Evolutionary conservation across 2,113 vertebrate genomes (phyloP).

Genomic region (Osmerus eperlanus): DNA sequence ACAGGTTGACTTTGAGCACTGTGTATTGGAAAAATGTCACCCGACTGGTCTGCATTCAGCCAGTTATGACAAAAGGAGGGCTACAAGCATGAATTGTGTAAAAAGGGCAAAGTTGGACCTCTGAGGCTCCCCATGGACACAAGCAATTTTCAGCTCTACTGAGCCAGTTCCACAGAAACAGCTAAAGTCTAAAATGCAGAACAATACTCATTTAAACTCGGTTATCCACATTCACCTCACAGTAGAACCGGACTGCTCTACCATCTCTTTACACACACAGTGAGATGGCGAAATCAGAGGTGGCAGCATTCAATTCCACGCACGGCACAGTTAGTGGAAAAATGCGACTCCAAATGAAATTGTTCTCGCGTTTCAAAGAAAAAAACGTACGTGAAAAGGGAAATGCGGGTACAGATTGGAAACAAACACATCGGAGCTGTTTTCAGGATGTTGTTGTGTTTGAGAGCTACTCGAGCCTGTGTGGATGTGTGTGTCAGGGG

Average conservation of each 20-base stretch:
- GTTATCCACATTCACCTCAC: slow-evolving; percentile 56
- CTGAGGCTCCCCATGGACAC: slow-evolving; percentile 55
- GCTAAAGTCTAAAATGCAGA: slow-evolving; percentile 60
- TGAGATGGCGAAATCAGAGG: slow-evolving; percentile 29
- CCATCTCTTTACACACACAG: slow-evolving; percentile 36
- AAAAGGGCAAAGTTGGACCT: slow-evolving; percentile 39
- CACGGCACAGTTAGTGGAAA: background rate
- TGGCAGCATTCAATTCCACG: background rate
- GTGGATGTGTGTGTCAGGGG: slow-evolving; percentile 15
- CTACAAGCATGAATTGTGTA: slow-evolving; percentile 16
- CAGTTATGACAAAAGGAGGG: slow-evolving; percentile 29
- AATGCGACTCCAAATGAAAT: background rate
- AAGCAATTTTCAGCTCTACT: slow-evolving; percentile 76
- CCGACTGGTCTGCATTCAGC: slow-evolving; percentile 9
- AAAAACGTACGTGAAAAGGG: background rate
- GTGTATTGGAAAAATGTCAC: background rate
- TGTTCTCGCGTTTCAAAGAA: background rate
- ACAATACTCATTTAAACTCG: slow-evolving; percentile 59
- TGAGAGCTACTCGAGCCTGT: slow-evolving; percentile 24
- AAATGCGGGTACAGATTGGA: slow-evolving; percentile 11
- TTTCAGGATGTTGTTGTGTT: slow-evolving; percentile 25
- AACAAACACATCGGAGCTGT: slow-evolving; percentile 31
- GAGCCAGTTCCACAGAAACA: slow-evolving; percentile 60
- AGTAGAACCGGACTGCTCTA: slow-evolving; percentile 36
- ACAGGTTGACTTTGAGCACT: background rate